These are phyloP conservation scores for Bugula neritina DNA, from an alignment of 2,888 invertebrate genomes.

Conservation along the genomic window DNA sequence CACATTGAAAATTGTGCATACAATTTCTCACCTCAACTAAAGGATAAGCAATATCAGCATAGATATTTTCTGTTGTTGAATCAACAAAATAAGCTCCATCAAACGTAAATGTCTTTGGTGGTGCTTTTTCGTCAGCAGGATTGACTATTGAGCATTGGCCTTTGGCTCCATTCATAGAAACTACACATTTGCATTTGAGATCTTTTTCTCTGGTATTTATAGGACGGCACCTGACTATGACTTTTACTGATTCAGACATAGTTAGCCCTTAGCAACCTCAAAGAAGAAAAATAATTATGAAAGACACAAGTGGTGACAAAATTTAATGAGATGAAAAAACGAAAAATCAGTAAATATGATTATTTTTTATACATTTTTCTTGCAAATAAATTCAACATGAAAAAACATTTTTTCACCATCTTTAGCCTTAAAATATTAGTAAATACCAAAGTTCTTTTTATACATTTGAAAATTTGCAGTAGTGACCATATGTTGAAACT, in stretches of 20 bases:
- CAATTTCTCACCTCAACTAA: slow-evolving; percentile 70
- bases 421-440: too few relatives aligned
- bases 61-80: slow-evolving; percentile 75
- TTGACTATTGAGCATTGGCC: slow-evolving; percentile 59
- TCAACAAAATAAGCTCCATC: slow-evolving; percentile 75
- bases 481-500: too few relatives aligned
- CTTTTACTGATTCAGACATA: slow-evolving; percentile 66
- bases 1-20: too few relatives aligned
- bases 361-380: too few relatives aligned
- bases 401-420: too few relatives aligned
- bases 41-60: slow-evolving; percentile 78
- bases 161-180: slow-evolving; percentile 58
- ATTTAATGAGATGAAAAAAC: too few relatives aligned
- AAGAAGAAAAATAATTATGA: too few relatives aligned
- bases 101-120: slow-evolving; percentile 63
- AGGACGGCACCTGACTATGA: slow-evolving; percentile 78
- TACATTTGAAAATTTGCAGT: too few relatives aligned
- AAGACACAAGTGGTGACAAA: too few relatives aligned
- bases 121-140: slow-evolving; percentile 43
- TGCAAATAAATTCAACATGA: too few relatives aligned
- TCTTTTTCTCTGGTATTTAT: slow-evolving; percentile 71
- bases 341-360: too few relatives aligned
- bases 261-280: background rate
- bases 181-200: slow-evolving; percentile 62
- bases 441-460: too few relatives aligned